Evolutionary conservation across 35 echinoderm and acorn worm species (phyloP).

Genomic region (Ophiothrix spiculata): DNA sequence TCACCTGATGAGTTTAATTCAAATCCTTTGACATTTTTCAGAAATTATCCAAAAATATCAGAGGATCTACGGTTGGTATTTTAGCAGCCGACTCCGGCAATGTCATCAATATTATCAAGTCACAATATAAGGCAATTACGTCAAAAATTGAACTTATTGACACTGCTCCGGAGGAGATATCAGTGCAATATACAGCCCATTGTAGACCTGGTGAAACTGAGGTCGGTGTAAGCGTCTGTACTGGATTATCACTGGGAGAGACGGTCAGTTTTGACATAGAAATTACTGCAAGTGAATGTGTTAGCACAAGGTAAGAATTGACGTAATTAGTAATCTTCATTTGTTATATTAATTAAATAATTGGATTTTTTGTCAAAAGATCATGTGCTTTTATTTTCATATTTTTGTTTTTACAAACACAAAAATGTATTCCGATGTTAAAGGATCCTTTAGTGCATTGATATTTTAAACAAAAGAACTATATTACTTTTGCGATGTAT

Average conservation of each 20-base stretch:
- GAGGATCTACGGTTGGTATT: constrained; percentile 76
- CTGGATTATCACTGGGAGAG: constrained; percentile 61
- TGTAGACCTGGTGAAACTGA: constrained; percentile 30
- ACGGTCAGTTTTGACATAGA: constrained; percentile 76
- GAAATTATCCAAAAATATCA: constrained; percentile 77
- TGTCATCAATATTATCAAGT: constrained; percentile 79
- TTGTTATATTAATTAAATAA: no score
- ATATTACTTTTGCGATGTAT: no score
- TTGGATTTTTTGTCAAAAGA: no score
- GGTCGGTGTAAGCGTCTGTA: constrained; percentile 54
- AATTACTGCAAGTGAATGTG: constrained; percentile 62
- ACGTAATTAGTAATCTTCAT: no score
- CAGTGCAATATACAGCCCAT: constrained; percentile 61
- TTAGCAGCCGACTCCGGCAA: constrained; percentile 77
- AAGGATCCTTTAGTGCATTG: no score
- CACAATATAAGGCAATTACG: constrained; percentile 85
- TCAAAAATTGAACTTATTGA: constrained; percentile 78
- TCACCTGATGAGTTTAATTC: no score
- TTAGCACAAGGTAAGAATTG: no score
- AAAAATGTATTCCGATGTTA: no score
- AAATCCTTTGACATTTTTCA: no score
- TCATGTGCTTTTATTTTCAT: no score
- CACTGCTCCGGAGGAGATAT: constrained; percentile 71
- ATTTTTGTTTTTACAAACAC: no score
- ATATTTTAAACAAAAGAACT: no score